Evolutionary conservation across 2,113 vertebrate species (phyloP).

Genomic region (Neogale vison): DNA sequence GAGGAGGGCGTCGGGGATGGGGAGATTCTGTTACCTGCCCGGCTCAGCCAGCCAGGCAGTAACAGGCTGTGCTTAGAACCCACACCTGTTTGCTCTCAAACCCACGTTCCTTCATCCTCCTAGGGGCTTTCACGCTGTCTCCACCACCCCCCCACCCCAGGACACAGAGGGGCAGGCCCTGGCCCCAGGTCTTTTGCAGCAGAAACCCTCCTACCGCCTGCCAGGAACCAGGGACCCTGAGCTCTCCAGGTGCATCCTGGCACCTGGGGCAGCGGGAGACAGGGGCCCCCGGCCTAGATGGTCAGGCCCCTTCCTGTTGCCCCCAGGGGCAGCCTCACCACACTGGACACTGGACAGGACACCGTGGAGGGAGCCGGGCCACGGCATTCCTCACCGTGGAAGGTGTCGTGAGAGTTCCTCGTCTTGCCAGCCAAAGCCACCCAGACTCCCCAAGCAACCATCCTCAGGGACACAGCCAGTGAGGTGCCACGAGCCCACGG

Average conservation of each 20-base stretch:
- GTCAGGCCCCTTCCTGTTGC: background rate
- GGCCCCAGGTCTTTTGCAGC: accelerated
- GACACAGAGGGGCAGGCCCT: background rate
- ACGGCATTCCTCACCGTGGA: accelerated
- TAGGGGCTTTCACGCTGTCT: background rate
- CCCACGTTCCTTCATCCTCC: accelerated
- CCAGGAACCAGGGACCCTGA: accelerated
- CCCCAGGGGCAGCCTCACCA: accelerated
- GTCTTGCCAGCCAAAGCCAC: accelerated
- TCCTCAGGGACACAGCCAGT: accelerated
- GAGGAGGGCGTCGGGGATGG: accelerated
- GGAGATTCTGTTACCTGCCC: no score
- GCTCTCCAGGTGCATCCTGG: background rate
- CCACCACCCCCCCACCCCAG: background rate
- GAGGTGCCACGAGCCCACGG: accelerated
- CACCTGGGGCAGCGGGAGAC: background rate
- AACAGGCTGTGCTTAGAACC: background rate
- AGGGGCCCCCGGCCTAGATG: accelerated
- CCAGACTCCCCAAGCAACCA: accelerated
- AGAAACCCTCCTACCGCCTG: accelerated
- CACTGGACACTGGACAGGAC: no score
- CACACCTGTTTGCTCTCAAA: background rate
- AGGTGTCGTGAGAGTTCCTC: accelerated
- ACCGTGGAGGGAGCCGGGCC: accelerated
- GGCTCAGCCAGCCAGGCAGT: accelerated